Percentiles rank a stretch among this genome's conserved stretches.
phyloP scores from a whole-genome alignment of 2,797 vertebrate genomes.

The Hapalemur alaotrensis region DNA sequence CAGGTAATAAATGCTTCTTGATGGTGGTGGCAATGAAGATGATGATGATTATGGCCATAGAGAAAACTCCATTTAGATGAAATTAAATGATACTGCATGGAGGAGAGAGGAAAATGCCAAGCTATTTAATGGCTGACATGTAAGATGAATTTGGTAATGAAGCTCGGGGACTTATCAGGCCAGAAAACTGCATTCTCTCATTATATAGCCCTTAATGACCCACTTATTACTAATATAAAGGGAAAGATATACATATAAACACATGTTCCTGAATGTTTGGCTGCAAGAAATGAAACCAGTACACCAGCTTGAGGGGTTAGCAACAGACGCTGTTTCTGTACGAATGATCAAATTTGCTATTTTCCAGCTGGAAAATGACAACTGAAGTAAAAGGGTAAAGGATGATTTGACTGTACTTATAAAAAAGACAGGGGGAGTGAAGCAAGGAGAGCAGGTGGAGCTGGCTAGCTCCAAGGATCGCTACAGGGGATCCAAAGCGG shows the following conservation, averaged over 20 bases:
- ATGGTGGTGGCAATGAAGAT: slow-evolving; percentile 51
- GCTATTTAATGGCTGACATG: slow-evolving; percentile 58
- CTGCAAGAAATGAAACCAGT: slow-evolving; percentile 64
- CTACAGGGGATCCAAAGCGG: not conserved
- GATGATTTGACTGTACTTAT: slow-evolving; percentile 64
- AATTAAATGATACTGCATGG: slow-evolving; percentile 65
- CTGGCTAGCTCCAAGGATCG: not conserved
- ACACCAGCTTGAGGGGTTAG: slow-evolving; percentile 69
- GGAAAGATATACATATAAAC: slow-evolving; percentile 66
- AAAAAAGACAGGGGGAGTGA: not conserved
- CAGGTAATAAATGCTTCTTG: slow-evolving; percentile 59
- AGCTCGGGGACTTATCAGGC: slow-evolving; percentile 51
- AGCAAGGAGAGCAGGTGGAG: slow-evolving; percentile 51
- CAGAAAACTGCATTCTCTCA: slow-evolving; percentile 68
- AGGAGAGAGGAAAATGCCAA: slow-evolving; percentile 53
- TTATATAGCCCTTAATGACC: slow-evolving; percentile 68
- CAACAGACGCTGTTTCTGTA: slow-evolving; percentile 70
- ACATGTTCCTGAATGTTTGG: slow-evolving; percentile 68
- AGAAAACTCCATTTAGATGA: slow-evolving; percentile 72
- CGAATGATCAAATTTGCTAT: slow-evolving; percentile 68
- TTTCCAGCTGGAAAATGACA: slow-evolving; percentile 76
- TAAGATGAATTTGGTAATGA: slow-evolving; percentile 73
- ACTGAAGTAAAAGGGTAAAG: slow-evolving; percentile 67
- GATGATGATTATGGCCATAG: slow-evolving; percentile 64
- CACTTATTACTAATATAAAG: slow-evolving; percentile 75